Base-by-base conservation (phyloP, 1,140 invertebrate species). In the Drosophila fuyamai region DNA sequence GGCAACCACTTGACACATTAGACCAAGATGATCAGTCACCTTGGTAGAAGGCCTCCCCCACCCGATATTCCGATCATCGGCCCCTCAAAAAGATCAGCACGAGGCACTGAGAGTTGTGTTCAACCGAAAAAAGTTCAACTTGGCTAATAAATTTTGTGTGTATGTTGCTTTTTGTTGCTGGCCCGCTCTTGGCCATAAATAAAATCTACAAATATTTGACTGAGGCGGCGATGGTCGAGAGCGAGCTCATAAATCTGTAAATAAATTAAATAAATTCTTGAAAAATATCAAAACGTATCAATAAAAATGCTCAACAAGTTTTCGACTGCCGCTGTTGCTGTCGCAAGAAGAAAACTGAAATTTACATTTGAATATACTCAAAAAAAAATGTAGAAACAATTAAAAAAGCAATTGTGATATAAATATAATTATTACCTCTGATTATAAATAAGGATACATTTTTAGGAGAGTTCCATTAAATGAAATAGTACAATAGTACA, bases 271-370 rank as follows among this genome's bases (percentile, higher is more conserved):
- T 86, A 86, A 82, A 86, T 86, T 86, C 72, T 88, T 85, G 79
- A 65, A 79, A 75, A 76, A 88, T 88, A 82, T 79, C 83, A 86
- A 88, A 86, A 88, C 73, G 82, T 88, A 86, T 86, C 82, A 86
- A 86, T 86, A 86, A 86, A 88, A 88, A 88, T 88, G 82, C 82
- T 86, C 83, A 88, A 86, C 82, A 88, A 86, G 82, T 88, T 86
- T 86, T 85, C 18, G 44, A 43, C 65, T 58, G 46, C 29, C 43
- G 44, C 14, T 41, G 54, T 38, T 41, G 44, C 35, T 47, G 54
- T 9, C 36, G 63, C 44, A 35, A 48, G 27, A 41, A 40, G 12
- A 41, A 70, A 58, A 41, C 18, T 13, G 0, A 58, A 48, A 35
- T 48, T 70, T 58, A 58, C 51, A 70, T 70, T 55, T 36, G 40